Evolutionary conservation across 2,113 vertebrate species (phyloP), one percentile per base, ranked within the genome.

Genomic region (Tragelaphus buxtoni): DNA sequence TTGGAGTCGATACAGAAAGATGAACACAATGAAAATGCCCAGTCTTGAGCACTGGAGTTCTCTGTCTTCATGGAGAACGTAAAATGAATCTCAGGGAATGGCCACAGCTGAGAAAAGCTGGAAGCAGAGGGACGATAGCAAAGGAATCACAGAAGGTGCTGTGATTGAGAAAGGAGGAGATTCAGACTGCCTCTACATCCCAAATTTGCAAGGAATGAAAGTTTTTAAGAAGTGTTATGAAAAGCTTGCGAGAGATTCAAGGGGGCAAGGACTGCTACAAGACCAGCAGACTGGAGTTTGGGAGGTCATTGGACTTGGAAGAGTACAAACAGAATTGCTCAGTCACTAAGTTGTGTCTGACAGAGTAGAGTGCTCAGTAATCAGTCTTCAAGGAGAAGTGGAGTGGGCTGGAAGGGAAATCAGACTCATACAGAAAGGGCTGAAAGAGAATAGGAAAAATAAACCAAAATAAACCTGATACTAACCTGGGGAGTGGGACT

Each of bases 361-460:
- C n/a, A 81, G n/a, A 80, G 47, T 17, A 80, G 9, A 92, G 32
- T 16, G 12, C 5, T 90, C 20, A 30, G 53, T 35, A 88, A 74
- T n/a, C 12, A 30, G 53, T 17, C 58, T 53, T 45, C 53, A 53
- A 87, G 35, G 16, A 28, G 14, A 1, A 72, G 49, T 69, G 30
- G 32, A 91, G n/a, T 26, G 69, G 69, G 22, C 39, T 5, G 12
- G 22, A 17, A 28, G 20, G 2, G 30, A 55, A 87, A 58, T 51
- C 35, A 81, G 61, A 88, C 6, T 16, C n/a, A 51, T 7, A n/a
- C 26, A 39, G 45, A 95, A 96, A 20, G 10, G 30, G 17, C 18
- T 85, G 24, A 86, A 88, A 85, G 20, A 80, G 42, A 93, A 91
- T 72, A 72, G 92, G 8, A 87, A 94, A 97, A 82, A 76, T 39